Evolutionary conservation across 2,888 invertebrate species (phyloP).

Genomic region (Acanthosepion pharaonis): DNA sequence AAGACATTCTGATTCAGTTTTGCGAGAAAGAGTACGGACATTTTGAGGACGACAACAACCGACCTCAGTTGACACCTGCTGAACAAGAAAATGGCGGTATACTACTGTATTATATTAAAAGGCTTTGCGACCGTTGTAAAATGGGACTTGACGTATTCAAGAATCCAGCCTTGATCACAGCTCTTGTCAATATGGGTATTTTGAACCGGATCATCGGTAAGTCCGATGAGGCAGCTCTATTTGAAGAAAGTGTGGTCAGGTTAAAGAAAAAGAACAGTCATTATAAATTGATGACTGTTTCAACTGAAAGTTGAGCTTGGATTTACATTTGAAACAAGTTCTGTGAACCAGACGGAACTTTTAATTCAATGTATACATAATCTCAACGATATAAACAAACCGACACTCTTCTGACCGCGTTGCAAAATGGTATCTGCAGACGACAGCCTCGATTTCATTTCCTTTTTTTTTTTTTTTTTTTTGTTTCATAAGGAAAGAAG

Average conservation of each 20-base stretch:
- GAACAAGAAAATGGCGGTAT: slow-evolving; percentile 45
- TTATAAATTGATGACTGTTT: slow-evolving; percentile 1
- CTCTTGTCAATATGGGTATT: slow-evolving; percentile 34
- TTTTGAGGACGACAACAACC: not conserved
- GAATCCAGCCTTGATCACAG: slow-evolving; percentile 39
- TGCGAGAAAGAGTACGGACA: slow-evolving; percentile 35
- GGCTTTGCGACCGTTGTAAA: slow-evolving; percentile 35
- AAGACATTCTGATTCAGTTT: slow-evolving; percentile 39
- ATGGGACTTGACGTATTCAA: slow-evolving; percentile 40
- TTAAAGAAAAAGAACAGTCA: slow-evolving; percentile 37
- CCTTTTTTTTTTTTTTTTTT: not conserved
- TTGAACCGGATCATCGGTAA: slow-evolving; percentile 24
- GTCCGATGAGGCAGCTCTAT: slow-evolving; percentile 25
- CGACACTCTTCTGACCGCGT: not conserved
- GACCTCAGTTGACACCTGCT: not conserved
- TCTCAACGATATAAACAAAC: not conserved
- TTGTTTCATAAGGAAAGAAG: not conserved
- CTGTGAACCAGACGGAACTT: not conserved
- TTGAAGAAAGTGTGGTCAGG: slow-evolving; percentile 36
- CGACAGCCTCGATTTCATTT: not conserved
- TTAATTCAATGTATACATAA: not conserved
- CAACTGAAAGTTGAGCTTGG: slow-evolving; percentile 24
- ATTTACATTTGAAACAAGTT: not conserved
- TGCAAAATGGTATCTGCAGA: not conserved
- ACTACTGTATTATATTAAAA: slow-evolving; percentile 38